Conservation (phyloP, 2,797 vertebrate genomes). For the Hemitrygon akajei region DNA sequence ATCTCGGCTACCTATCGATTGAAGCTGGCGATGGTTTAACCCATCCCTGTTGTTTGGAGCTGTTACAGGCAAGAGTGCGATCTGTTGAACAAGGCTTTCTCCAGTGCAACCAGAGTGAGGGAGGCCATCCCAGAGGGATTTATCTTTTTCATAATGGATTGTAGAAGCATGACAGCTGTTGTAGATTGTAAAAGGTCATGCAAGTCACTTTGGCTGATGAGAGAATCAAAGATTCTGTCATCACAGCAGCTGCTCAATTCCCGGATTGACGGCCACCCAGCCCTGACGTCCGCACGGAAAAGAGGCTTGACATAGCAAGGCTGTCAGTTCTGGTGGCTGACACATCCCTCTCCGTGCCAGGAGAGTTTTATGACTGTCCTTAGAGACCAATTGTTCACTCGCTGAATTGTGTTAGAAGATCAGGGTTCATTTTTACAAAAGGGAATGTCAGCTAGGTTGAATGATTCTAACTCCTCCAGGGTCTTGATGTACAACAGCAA, state of each 20-base stretch:
- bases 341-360: constrained; percentile 47
- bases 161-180: constrained; percentile 54
- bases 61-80: constrained; percentile 49
- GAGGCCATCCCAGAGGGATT: constrained; percentile 48
- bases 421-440: constrained; percentile 44
- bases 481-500: not conserved
- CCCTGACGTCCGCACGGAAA: constrained; percentile 44
- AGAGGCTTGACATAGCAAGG: constrained; percentile 43
- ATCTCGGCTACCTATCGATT: constrained; percentile 50
- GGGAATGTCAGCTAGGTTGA: constrained; percentile 51
- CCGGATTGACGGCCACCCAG: constrained; percentile 57
- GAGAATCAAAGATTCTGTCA: constrained; percentile 64
- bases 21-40: constrained; percentile 59
- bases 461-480: constrained; percentile 48
- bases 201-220: constrained; percentile 56
- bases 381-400: constrained; percentile 47
- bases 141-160: constrained; percentile 56
- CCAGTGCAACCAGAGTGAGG: constrained; percentile 49
- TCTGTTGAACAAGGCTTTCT: constrained; percentile 51
- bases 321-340: constrained; percentile 47
- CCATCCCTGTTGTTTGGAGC: constrained; percentile 50
- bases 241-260: constrained; percentile 45
- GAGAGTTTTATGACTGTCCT: constrained; percentile 41
- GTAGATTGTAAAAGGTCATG: constrained; percentile 64
- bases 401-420: constrained; percentile 44